Conservation (phyloP, 2,797 vertebrate genomes). For the Enteromius mattozi region DNA sequence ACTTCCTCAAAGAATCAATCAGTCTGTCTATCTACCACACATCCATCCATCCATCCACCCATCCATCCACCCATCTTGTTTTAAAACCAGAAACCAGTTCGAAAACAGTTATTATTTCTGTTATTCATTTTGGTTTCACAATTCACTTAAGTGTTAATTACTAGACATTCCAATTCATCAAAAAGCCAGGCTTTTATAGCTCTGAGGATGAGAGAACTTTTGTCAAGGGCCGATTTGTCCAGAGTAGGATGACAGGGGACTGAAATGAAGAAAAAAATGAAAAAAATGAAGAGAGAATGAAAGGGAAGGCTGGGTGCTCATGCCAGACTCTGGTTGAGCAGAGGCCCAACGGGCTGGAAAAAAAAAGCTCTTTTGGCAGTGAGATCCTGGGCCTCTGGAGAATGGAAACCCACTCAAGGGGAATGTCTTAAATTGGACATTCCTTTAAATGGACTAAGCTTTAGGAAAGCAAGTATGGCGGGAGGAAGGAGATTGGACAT, state of each 20-base stretch:
- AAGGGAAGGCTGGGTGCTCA: conserved; percentile 27
- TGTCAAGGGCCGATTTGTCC: conserved; percentile 24
- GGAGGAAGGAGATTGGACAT: background rate
- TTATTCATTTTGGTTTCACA: background rate
- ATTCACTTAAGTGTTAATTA: conserved; percentile 11
- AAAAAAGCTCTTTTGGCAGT: conserved; percentile 64
- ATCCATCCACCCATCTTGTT: background rate
- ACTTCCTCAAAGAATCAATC: background rate
- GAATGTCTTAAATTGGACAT: conserved; percentile 74
- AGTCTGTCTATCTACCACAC: background rate
- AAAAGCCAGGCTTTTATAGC: conserved; percentile 19
- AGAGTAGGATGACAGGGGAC: conserved; percentile 1
- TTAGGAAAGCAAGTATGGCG: conserved; percentile 55
- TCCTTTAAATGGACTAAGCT: conserved; percentile 62
- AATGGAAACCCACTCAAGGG: conserved; percentile 69
- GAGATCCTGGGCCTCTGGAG: conserved; percentile 64
- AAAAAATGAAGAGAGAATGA: conserved; percentile 23
- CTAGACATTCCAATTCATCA: background rate
- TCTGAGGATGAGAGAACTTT: conserved; percentile 8
- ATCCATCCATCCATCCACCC: too few relatives aligned
- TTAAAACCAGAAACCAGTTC: background rate
- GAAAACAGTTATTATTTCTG: conserved; percentile 19
- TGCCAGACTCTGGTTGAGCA: conserved; percentile 64
- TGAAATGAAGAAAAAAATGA: background rate
- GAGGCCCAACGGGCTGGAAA: conserved; percentile 66